Percentiles rank a stretch among this genome's conserved stretches.
These are phyloP conservation scores for Noturus placidus DNA, from an alignment of 2,113 vertebrate genomes.

Conservation along the genomic window DNA sequence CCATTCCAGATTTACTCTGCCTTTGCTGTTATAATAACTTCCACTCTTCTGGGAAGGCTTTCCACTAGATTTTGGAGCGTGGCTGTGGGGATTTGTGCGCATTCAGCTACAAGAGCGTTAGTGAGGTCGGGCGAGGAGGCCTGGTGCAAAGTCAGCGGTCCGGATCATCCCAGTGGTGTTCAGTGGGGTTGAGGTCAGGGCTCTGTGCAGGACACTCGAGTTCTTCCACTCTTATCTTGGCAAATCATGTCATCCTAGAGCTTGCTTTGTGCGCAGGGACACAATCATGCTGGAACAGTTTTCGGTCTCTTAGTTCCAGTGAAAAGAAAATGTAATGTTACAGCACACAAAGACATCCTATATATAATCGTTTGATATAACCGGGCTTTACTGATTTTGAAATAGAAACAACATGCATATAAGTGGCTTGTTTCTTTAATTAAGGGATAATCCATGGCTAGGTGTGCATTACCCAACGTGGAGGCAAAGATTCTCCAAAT, in stretches of 20 bases:
- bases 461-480: no score
- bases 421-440: no score
- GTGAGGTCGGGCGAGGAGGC: neutral
- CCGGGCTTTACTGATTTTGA: neutral
- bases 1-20: neutral
- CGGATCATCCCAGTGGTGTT: no score
- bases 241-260: neutral
- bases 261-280: neutral
- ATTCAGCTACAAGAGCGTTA: neutral
- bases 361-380: no score
- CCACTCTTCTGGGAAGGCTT: neutral
- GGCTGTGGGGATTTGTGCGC: neutral
- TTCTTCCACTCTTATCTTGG: neutral
- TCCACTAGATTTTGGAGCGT: neutral
- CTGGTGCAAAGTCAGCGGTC: no score
- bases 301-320: no score
- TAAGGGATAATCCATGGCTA: no score
- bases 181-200: no score
- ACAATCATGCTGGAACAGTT: no score
- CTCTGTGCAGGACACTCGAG: neutral
- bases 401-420: neutral
- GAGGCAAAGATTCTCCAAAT: no score
- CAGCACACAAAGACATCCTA: no score
- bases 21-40: neutral
- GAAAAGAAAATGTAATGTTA: no score